Base-by-base conservation (phyloP, 2,113 vertebrate genomes). In the Hydropotes inermis region DNA sequence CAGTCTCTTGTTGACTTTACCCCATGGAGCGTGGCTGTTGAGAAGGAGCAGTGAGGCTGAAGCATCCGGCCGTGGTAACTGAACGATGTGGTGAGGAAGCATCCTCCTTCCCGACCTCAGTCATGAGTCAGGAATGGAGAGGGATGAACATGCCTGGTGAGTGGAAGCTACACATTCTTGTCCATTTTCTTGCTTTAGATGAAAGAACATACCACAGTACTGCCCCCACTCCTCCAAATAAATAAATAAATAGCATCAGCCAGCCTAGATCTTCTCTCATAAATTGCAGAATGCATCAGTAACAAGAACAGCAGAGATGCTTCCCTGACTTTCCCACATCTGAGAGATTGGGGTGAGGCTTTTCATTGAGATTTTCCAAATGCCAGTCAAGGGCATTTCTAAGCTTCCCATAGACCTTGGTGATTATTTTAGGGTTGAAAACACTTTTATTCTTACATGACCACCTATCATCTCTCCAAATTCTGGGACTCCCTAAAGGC, bases 61-160 rank as follows among this genome's bases (percentile, higher is more conserved):
- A 92, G 7, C 76, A n/a, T 94, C 94, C 54, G 27, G 89, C 74
- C 28, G 7, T 25, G 5, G 52, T 97, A 84, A 98, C 92, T 81
- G 67, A 95, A 94, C 2, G 3, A 64, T 78, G 36, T 83, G 47
- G 70, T 76, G 76, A 76, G 58, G 30, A 91, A 52, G 2, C 1
- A 0, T 74, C 43, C 90, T 54, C 23, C n/a, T 79, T 96, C 89
- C 57, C 16, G 27, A 30, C 15, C 36, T 33, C 28, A 28, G 85
- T 88, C 61, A 9, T 14, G 61, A 60, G 55, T 39, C 15, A 52
- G 64, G 23, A 52, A 36, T 30, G 33, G 36, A 39, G 27, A 36
- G 17, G 8, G 30, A 39, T 8, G 82, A 58, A 89, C 43, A 19
- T 2, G 7, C 7, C 57, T 43, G 9, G 0, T 89, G 27, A 36